A percentile compares a stretch with the other conserved stretches of the same genome.
Conservation (phyloP, 2,113 vertebrate species). For the Eonycteris spelaea region DNA sequence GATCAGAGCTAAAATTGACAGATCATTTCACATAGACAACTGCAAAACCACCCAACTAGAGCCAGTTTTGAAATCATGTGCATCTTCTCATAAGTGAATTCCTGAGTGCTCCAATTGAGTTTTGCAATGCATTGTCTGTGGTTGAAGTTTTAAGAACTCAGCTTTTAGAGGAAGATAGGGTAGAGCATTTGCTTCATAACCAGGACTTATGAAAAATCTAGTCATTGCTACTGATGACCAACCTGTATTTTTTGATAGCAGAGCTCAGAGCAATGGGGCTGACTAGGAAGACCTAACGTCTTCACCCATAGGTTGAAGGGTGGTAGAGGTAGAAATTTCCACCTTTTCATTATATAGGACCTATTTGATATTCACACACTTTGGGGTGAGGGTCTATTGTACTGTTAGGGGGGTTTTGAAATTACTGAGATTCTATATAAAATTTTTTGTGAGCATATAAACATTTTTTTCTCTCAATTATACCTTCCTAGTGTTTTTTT, state of each 20-base stretch:
- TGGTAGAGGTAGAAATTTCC: background rate
- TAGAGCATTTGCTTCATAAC: background rate
- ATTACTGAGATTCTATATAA: background rate
- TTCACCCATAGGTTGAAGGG: background rate
- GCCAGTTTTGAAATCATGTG: constrained; percentile 44
- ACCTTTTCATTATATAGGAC: background rate
- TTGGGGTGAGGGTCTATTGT: background rate
- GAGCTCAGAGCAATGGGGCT: background rate
- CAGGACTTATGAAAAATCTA: background rate
- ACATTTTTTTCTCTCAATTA: background rate
- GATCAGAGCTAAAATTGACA: constrained; percentile 50
- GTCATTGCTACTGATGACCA: background rate
- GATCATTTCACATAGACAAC: constrained; percentile 28
- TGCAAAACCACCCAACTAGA: constrained; percentile 30
- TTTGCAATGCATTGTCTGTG: background rate
- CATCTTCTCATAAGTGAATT: background rate
- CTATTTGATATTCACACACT: background rate
- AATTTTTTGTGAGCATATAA: background rate
- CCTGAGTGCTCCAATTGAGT: background rate
- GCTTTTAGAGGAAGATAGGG: background rate
- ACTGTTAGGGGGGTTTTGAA: background rate
- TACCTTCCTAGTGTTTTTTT: background rate
- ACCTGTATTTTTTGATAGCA: background rate
- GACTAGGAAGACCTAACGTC: background rate
- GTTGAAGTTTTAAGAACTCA: constrained; percentile 33